A percentile compares a stretch with the other conserved stretches of the same genome.
Conservation (phyloP, 1,140 invertebrate genomes). For the Tenebrio molitor region DNA sequence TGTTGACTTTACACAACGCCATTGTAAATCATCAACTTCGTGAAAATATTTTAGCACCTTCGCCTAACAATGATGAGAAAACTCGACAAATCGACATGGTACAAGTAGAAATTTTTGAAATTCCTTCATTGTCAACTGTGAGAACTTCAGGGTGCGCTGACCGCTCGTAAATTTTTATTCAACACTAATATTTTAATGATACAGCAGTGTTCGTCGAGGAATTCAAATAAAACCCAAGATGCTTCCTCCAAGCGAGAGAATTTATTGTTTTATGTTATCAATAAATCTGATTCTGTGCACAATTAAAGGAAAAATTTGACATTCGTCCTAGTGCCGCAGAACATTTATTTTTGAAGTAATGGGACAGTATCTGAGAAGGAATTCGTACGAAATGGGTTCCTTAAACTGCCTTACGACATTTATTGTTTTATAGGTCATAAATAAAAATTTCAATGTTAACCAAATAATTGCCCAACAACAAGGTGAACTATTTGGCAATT, state of each 20-base stretch:
- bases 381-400: slow-evolving; percentile 15
- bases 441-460: slow-evolving; percentile 25
- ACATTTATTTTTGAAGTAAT: no score
- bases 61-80: no score
- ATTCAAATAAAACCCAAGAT: not conserved
- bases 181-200: slow-evolving; percentile 2
- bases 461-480: slow-evolving; percentile 18
- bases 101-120: no score
- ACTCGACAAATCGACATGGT: no score
- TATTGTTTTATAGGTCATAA: slow-evolving; percentile 22
- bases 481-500: slow-evolving; percentile 7
- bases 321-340: no score
- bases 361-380: not conserved
- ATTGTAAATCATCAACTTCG: no score
- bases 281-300: not conserved
- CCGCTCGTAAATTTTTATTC: not conserved
- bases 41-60: no score
- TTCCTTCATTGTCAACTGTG: no score
- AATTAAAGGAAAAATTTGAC: not conserved
- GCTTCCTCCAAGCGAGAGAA: not conserved
- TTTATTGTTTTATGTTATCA: not conserved
- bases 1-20: no score
- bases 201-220: not conserved
- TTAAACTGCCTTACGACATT: slow-evolving; percentile 12
- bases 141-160: not conserved